These are phyloP conservation scores for Danaus melanippus DNA, from an alignment of 1,140 invertebrate species.

Conservation along the genomic window DNA sequence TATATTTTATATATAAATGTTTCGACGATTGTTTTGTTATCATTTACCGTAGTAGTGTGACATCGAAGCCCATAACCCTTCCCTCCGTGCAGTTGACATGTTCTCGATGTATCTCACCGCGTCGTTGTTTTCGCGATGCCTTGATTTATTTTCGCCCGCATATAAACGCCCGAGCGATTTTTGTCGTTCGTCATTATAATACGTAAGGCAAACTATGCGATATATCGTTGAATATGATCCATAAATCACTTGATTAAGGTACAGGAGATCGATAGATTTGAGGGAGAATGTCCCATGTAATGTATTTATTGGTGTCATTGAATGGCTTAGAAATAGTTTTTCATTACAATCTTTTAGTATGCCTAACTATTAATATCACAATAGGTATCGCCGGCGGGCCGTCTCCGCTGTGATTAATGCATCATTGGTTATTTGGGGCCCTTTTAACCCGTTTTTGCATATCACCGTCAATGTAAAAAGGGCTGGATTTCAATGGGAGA, in stretches of 20 bases:
- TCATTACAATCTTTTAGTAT: too few species aligned
- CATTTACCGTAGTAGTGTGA: too few species aligned
- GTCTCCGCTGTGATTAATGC: conserved; percentile 60
- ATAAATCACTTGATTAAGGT: too few species aligned
- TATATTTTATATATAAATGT: too few species aligned
- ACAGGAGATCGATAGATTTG: too few species aligned
- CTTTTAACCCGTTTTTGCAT: conserved; percentile 63
- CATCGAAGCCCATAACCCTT: too few species aligned
- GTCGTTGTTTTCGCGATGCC: conserved; percentile 44
- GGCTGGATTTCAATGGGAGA: conserved; percentile 57
- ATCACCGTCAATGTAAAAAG: conserved; percentile 67
- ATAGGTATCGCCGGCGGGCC: conserved; percentile 38
- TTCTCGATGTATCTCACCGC: conserved; percentile 27
- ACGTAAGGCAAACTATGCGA: too few species aligned
- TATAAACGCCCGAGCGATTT: conserved; percentile 10
- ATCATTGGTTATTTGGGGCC: conserved; percentile 50
- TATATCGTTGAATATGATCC: too few species aligned
- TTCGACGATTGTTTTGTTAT: too few species aligned
- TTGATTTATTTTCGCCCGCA: conserved; percentile 35
- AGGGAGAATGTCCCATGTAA: too few species aligned
- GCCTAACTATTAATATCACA: conserved; percentile 24
- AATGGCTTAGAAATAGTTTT: too few species aligned
- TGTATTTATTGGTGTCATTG: too few species aligned
- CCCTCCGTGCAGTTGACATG: conserved; percentile 28
- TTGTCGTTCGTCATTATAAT: neutral